Evolutionary conservation across 30 jellyfish, hydroid and myxozoan species (phyloP).

Genomic region (Phacellophora camtschatica): DNA sequence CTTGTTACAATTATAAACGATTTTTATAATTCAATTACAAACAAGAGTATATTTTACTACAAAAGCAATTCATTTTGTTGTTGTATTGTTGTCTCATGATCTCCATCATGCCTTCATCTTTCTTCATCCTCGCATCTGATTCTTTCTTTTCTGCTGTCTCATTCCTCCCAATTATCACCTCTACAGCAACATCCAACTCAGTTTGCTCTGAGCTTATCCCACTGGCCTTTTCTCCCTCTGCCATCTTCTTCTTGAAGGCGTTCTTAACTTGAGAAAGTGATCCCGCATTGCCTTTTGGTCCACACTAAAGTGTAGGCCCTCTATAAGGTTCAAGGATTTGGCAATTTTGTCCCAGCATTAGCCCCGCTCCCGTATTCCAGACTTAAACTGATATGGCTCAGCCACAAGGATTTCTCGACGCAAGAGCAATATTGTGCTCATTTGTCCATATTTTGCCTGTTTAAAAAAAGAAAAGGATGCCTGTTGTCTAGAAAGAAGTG

Average conservation of each 20-base stretch:
- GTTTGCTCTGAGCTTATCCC: not conserved
- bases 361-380: not conserved
- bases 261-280: not conserved
- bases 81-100: not conserved
- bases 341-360: constrained; percentile 3
- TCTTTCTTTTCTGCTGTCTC: not conserved
- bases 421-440: not conserved
- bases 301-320: not conserved
- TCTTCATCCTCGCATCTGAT: not conserved
- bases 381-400: not conserved
- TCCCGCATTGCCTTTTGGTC: constrained; percentile 21
- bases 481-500: no score
- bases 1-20: no score
- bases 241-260: not conserved
- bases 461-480: not conserved
- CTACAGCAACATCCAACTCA: not conserved
- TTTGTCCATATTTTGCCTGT: not conserved
- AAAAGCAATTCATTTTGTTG: not conserved
- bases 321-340: not conserved
- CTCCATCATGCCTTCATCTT: not conserved
- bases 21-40: no score
- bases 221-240: not conserved
- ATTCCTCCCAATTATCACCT: not conserved
- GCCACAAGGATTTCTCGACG: not conserved
- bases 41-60: no score